phyloP scores from a whole-genome alignment of 2,888 invertebrate species.

The Mesodorylaimus sp. region DNA sequence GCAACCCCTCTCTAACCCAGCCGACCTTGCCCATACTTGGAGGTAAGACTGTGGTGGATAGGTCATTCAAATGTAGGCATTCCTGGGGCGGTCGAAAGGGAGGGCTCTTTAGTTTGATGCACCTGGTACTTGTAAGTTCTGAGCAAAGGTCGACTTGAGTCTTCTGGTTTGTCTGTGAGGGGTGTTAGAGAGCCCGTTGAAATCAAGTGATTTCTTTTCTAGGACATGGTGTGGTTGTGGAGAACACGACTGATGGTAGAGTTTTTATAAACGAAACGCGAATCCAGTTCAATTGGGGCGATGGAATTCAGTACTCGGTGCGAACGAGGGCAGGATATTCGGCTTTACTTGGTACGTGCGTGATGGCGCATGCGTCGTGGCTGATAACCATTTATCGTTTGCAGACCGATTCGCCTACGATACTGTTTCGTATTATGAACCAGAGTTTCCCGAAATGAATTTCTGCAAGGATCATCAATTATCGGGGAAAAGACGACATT shows the following conservation, averaged over 20 bases:
- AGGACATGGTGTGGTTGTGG: constrained; percentile 66
- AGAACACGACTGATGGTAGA: constrained; percentile 63
- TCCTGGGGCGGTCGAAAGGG: too few relatives aligned
- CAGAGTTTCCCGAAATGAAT: constrained; percentile 20
- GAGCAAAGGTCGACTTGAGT: too few relatives aligned
- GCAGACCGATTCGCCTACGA: not conserved
- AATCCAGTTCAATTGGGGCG: constrained; percentile 65
- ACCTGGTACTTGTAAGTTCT: too few relatives aligned
- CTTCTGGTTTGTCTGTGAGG: too few relatives aligned
- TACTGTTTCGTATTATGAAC: constrained; percentile 14
- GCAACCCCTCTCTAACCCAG: too few relatives aligned
- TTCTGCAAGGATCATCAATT: constrained; percentile 19
- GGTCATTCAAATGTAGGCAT: too few relatives aligned
- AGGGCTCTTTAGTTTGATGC: too few relatives aligned
- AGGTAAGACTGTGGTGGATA: too few relatives aligned
- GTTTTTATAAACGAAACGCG: constrained; percentile 56
- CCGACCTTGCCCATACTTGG: too few relatives aligned
- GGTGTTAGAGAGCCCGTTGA: too few relatives aligned
- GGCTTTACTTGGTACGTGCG: not conserved
- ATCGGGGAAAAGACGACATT: constrained; percentile 18
- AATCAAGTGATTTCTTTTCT: too few relatives aligned
- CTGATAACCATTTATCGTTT: not conserved
- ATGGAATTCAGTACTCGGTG: constrained; percentile 57
- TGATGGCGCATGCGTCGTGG: not conserved
- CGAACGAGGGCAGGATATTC: not conserved